Base-by-base conservation (phyloP, 2,888 invertebrate genomes). In the Hoplodrina blanda region DNA sequence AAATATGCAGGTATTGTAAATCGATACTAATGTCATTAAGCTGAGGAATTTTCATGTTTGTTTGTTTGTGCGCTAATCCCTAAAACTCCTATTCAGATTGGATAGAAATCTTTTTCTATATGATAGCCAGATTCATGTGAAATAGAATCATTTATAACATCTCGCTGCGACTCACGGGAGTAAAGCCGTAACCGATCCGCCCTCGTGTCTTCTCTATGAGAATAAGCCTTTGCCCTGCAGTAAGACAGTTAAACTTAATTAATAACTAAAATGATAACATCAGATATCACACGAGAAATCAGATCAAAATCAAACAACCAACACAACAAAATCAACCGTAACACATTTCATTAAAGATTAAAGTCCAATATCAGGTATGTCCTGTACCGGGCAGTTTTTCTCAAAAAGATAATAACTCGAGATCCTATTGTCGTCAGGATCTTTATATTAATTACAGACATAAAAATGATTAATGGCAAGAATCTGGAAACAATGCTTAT, bases 361-460 rank as follows among this genome's bases (percentile, higher is more conserved):
- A 30, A 49, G 59, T 61, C 50, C 37, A 44, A 59, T 57, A 62
- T 61, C 41, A 25, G 11, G 11, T 49, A 50, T 30, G n/a, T 50
- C n/a, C 10, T 30, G 60, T 68, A 78, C 74, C 81, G 83, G 85
- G 85, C 84, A 85, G 84, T 82, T 83, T 85, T 83, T 80, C 81
- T 81, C 83, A 86, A 89, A 87, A 83, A 82, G 85, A 89, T 88
- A 89, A 90, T 89, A 89, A 85, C 81, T 86, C 80, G 78, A 77
- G 76, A 76, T 85, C 87, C 86, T 85, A 91, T 91, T 91, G 91
- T 92, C 91, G 89, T 89, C 88, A 89, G 90, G 91, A 91, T 93
- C 93, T 92, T 93, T 92, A 92, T 95, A 95, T 95, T 95, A 95
- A 95, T 95, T 95, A 93, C 93, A 86, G 90, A 90, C 91, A 94